These are phyloP conservation scores for Mactromeris polynyma DNA, from an alignment of 2,888 invertebrate genomes.

Conservation along the genomic window DNA sequence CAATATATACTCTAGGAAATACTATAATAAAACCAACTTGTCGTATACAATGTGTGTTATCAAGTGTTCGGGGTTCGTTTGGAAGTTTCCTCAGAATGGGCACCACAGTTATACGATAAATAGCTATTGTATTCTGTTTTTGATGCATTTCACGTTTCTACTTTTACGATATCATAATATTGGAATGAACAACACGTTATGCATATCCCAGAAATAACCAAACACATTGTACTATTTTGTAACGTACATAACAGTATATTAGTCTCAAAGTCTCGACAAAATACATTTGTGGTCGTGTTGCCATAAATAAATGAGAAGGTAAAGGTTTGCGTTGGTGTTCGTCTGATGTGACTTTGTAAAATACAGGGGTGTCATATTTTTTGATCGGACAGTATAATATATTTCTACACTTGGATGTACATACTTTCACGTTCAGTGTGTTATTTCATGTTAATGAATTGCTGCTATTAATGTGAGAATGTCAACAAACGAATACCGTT, in stretches of 20 bases:
- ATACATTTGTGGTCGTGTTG: neutral
- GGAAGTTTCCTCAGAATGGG: no score
- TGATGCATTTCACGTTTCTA: no score
- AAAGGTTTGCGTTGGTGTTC: neutral
- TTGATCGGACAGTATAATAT: neutral
- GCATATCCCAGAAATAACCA: no score
- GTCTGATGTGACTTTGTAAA: conserved; percentile 5
- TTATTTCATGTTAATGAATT: neutral
- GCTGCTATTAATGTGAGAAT: neutral
- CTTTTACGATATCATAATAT: no score
- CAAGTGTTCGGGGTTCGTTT: no score
- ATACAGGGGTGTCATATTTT: neutral
- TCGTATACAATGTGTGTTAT: no score
- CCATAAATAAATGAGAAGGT: neutral
- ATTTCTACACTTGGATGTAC: neutral
- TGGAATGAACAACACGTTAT: no score
- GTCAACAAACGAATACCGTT: neutral
- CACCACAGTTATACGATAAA: no score
- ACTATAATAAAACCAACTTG: no score
- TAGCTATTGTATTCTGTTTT: no score
- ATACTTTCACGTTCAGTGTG: neutral
- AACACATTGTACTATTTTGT: no score
- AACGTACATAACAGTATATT: neutral
- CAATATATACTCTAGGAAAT: no score
- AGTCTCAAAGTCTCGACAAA: neutral